Base-by-base conservation (phyloP, 2,888 invertebrate species). In the Euzetes globulus region DNA sequence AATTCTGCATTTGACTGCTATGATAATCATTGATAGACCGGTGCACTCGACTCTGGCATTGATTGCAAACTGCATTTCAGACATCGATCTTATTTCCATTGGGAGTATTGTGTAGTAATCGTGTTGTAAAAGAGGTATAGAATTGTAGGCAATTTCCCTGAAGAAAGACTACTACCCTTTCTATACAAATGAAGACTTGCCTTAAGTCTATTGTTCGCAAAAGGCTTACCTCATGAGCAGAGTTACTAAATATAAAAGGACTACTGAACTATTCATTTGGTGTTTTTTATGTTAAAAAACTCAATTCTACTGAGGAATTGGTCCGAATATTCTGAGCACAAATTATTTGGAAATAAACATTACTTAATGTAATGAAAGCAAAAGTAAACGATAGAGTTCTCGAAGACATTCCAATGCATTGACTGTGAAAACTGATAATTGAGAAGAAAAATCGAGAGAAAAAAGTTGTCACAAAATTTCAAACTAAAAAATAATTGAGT, bases 61-160 rank as follows among this genome's bases (percentile, higher is more conserved):
- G 65, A 65, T 65, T 65, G 65, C 65, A 65, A 58, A 41, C 63
- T 63, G 17, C 33, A 65, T 37, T 41, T 19, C 65, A 65, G 37
- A 13, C 65, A 65, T 65, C 33, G 65, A 65, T 65, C 41, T 15
- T 27, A 37, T 65, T 65, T 65, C 65, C 65, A 17, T 4, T 17
- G 65, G 29, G 65, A 65, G 65, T 65, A 37, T 65, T 65, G 65
- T 65, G 65, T 17, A 65, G 65, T 65, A 65, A 65, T 41, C 19
- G 19, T 50, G 50, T 25, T 29, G 65, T 65, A 65, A 29, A n/a
- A 41, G 33, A n/a, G 19, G 37, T 65, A 37, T 41, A 33, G n/a
- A 41, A 65, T 65, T 41, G 19, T 11, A 37, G 25, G 58, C 22
- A 27, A 58, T 58, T 58, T 58, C 11, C 13, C 58, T 19, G 65